phyloP scores from a whole-genome alignment of 2,113 vertebrate species.

The Mormoops blainvillei region DNA sequence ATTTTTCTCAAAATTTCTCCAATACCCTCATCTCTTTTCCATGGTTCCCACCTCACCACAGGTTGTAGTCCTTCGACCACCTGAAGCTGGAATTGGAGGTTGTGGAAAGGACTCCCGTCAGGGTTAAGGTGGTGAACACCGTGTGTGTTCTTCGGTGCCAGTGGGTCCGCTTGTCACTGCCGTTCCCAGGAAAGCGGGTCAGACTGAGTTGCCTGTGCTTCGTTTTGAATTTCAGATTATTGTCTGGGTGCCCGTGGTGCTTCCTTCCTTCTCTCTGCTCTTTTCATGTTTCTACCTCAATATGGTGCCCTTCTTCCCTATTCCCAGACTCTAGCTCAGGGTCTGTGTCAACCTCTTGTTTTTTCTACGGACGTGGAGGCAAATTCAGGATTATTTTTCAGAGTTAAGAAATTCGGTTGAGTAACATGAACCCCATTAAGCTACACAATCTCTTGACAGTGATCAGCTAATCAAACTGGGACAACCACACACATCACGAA shows the following conservation, averaged over 20 bases:
- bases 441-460: not conserved
- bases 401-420: not conserved
- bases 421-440: not conserved
- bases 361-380: not conserved
- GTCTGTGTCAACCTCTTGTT: not conserved
- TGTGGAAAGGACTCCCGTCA: not conserved
- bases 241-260: not conserved
- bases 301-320: not conserved
- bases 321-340: not conserved
- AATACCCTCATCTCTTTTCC: not conserved
- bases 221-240: not conserved
- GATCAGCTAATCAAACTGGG: not conserved
- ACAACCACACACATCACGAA: not conserved
- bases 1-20: not conserved
- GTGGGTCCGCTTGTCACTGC: not conserved
- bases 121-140: not conserved
- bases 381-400: not conserved
- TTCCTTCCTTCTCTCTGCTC: not conserved
- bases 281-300: not conserved
- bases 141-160: not conserved
- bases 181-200: not conserved
- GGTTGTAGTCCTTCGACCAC: not conserved
- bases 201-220: not conserved
- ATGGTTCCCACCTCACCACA: not conserved
- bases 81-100: not conserved